Percentiles rank a stretch among this genome's conserved stretches.
These are phyloP conservation scores for Empidonax alnorum DNA, from an alignment of 2,113 vertebrate species.

Conservation along the genomic window DNA sequence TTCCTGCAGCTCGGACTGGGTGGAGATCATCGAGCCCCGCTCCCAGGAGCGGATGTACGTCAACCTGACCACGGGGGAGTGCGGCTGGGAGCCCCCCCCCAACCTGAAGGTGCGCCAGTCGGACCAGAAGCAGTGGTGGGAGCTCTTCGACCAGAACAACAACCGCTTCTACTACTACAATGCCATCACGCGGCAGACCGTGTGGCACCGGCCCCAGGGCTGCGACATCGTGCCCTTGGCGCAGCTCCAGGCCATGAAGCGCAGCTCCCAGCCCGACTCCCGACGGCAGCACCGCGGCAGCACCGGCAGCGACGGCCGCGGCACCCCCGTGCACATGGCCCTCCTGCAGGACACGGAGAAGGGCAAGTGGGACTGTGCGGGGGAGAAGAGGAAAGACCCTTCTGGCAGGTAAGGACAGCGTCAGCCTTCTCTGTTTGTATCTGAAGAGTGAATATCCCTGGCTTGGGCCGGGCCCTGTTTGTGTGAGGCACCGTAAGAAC, in stretches of 20 bases:
- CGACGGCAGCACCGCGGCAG: slow-evolving; percentile 40
- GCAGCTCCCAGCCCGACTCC: slow-evolving; percentile 73
- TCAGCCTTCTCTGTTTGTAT: neutral
- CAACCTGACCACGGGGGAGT: slow-evolving; percentile 85
- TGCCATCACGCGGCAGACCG: slow-evolving; percentile 81
- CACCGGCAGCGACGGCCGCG: slow-evolving; percentile 51
- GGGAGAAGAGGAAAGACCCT: slow-evolving; percentile 74
- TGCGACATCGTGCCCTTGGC: slow-evolving; percentile 89
- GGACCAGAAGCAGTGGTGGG: slow-evolving; percentile 91
- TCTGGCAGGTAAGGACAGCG: slow-evolving; percentile 75
- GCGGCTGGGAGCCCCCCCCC: slow-evolving; percentile 86
- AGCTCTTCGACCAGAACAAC: slow-evolving; percentile 87
- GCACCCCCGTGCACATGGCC: slow-evolving; percentile 35
- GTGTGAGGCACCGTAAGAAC: neutral
- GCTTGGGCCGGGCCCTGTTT: neutral
- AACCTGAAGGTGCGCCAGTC: slow-evolving; percentile 83
- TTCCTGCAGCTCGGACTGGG: slow-evolving; percentile 85
- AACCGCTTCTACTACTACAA: slow-evolving; percentile 93
- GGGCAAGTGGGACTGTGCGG: slow-evolving; percentile 34
- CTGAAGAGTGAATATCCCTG: fast-evolving
- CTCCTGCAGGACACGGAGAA: slow-evolving; percentile 66
- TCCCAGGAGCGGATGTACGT: slow-evolving; percentile 89
- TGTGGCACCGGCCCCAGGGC: slow-evolving; percentile 89
- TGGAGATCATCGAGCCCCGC: slow-evolving; percentile 91
- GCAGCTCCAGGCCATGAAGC: slow-evolving; percentile 88